A percentile compares a stretch with the other conserved stretches of the same genome.
Conservation (phyloP, 2,797 vertebrate genomes). For the Sciaenops ocellatus region DNA sequence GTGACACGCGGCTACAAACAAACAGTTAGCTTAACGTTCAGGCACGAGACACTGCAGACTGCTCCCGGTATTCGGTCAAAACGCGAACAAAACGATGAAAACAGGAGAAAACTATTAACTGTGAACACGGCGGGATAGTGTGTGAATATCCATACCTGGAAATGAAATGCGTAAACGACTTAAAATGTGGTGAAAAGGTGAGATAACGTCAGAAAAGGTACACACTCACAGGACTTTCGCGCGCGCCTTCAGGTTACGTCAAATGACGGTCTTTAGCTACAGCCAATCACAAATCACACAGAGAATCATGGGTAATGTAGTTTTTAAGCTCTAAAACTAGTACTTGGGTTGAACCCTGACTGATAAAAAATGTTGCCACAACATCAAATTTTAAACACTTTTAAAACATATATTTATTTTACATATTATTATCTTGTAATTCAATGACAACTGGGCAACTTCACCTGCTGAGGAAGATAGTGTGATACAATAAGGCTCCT, state of each 20-base stretch:
- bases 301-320: constrained; percentile 69
- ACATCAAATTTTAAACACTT: not conserved
- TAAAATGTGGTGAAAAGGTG: not conserved
- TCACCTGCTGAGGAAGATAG: no score
- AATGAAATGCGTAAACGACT: not conserved
- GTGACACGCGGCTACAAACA: not conserved
- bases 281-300: constrained; percentile 59
- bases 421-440: not conserved
- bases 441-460: not conserved
- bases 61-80: not conserved
- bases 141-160: accelerated
- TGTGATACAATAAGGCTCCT: no score
- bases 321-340: not conserved
- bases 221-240: constrained; percentile 49
- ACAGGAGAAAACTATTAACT: accelerated
- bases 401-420: not conserved
- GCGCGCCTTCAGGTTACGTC: constrained; percentile 66
- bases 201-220: not conserved
- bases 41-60: not conserved
- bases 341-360: accelerated
- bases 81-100: not conserved
- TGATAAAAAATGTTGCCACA: not conserved
- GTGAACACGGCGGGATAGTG: accelerated
- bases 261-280: not conserved
- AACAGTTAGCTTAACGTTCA: constrained; percentile 21